phyloP scores from a whole-genome alignment of 2,113 vertebrate species.

The Dicrurus megarhynchus region DNA sequence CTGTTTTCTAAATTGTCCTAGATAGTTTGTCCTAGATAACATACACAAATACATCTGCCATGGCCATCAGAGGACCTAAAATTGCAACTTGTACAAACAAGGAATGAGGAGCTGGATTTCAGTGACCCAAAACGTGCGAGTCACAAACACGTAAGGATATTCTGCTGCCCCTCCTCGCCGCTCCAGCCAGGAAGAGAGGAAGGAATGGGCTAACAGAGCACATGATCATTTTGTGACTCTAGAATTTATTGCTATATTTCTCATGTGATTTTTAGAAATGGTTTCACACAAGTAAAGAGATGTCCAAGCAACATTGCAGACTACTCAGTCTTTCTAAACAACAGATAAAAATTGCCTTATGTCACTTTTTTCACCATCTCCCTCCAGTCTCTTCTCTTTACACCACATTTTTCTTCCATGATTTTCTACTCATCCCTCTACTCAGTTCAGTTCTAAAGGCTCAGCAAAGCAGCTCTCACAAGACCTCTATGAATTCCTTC shows the following conservation, averaged over 20 bases:
- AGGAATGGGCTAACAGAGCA: not conserved
- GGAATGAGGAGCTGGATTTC: not conserved
- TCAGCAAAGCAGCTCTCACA: not conserved
- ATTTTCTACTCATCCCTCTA: not conserved
- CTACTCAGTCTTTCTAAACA: not conserved
- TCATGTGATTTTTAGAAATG: not conserved
- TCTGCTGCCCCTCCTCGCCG: not conserved
- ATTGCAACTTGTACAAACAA: not conserved
- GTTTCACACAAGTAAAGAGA: not conserved
- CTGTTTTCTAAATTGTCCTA: not conserved
- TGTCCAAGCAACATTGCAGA: not conserved
- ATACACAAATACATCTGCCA: not conserved
- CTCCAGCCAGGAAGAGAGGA: not conserved
- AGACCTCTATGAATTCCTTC: not conserved
- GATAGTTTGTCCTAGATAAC: constrained; percentile 17
- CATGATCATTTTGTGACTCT: not conserved
- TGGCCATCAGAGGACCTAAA: not conserved
- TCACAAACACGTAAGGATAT: not conserved
- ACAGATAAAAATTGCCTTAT: not conserved
- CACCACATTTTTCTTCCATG: not conserved
- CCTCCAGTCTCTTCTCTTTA: not conserved
- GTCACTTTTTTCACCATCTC: not conserved
- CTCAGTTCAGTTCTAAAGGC: not conserved
- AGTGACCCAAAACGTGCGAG: rapidly evolving
- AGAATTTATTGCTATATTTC: not conserved